A percentile compares a stretch with the other conserved stretches of the same genome.
These are phyloP conservation scores for Pristionchus exspectatus DNA, from an alignment of 2,888 invertebrate species.

Conservation along the genomic window DNA sequence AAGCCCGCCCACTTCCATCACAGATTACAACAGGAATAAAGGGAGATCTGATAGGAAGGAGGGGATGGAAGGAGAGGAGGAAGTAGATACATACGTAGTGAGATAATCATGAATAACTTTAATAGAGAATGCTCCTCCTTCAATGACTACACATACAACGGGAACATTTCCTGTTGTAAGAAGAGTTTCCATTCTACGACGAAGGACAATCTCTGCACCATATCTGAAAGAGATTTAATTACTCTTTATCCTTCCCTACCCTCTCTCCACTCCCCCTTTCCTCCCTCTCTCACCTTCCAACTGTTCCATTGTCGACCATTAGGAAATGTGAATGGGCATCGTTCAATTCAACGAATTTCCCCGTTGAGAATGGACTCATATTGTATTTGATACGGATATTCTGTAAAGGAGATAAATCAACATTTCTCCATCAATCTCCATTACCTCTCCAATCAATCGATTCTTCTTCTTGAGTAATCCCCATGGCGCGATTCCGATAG, in stretches of 20 bases:
- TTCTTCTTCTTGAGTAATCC: constrained; percentile 96
- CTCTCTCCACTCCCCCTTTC: background rate
- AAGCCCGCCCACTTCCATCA: constrained; percentile 91
- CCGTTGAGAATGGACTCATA: constrained; percentile 77
- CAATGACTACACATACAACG: constrained; percentile 96
- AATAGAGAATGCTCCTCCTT: constrained; percentile 97
- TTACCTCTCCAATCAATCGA: constrained; percentile 67
- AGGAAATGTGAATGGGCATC: constrained; percentile 97
- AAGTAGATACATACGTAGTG: constrained; percentile 81
- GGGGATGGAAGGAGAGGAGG: no score
- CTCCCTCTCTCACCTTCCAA: constrained; percentile 82
- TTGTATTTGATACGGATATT: constrained; percentile 64
- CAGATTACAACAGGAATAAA: constrained; percentile 87
- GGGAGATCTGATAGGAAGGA: constrained; percentile 61
- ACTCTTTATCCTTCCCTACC: no score
- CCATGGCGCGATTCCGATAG: constrained; percentile 98
- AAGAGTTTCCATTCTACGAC: constrained; percentile 95
- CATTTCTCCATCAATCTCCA: no score
- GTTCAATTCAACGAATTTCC: constrained; percentile 92
- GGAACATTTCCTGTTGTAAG: constrained; percentile 79
- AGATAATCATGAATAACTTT: constrained; percentile 96
- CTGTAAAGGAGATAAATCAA: constrained; percentile 27
- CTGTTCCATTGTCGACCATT: constrained; percentile 96
- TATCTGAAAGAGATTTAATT: constrained; percentile 74
- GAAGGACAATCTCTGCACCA: constrained; percentile 89